Evolutionary conservation across 2,797 vertebrate genomes (phyloP).

Genomic region (Ceyx erithaca): DNA sequence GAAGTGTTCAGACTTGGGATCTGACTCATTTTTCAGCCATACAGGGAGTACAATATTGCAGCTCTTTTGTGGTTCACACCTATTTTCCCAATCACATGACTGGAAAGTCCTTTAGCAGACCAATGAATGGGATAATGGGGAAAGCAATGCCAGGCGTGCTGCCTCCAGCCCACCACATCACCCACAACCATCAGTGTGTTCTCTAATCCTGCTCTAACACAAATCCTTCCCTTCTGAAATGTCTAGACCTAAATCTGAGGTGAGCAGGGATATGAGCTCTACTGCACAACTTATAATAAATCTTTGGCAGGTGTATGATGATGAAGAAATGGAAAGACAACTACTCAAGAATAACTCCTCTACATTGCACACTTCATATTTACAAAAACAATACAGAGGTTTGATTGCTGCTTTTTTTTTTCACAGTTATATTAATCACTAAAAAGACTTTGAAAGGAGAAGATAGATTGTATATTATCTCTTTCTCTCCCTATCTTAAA

Average conservation of each 20-base stretch:
- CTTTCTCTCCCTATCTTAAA: neutral
- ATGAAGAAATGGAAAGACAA: neutral
- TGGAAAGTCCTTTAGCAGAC: neutral
- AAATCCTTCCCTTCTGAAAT: neutral
- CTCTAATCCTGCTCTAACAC: neutral
- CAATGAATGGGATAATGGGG: neutral
- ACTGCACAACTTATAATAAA: fast-evolving
- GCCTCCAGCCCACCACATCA: neutral
- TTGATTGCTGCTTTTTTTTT: neutral
- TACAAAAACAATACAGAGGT: neutral
- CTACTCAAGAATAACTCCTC: neutral
- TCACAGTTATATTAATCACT: neutral
- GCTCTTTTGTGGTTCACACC: fast-evolving
- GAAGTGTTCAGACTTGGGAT: neutral
- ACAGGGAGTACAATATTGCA: neutral
- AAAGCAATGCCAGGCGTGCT: fast-evolving
- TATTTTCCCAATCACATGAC: neutral
- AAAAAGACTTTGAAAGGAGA: neutral
- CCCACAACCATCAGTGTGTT: neutral
- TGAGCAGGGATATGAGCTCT: neutral
- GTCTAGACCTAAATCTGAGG: neutral
- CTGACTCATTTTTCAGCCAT: neutral
- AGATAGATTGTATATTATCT: neutral
- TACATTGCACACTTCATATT: neutral
- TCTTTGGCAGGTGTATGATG: neutral